These are phyloP conservation scores for Osmerus mordax DNA, from an alignment of 2,113 vertebrate genomes.

Conservation along the genomic window DNA sequence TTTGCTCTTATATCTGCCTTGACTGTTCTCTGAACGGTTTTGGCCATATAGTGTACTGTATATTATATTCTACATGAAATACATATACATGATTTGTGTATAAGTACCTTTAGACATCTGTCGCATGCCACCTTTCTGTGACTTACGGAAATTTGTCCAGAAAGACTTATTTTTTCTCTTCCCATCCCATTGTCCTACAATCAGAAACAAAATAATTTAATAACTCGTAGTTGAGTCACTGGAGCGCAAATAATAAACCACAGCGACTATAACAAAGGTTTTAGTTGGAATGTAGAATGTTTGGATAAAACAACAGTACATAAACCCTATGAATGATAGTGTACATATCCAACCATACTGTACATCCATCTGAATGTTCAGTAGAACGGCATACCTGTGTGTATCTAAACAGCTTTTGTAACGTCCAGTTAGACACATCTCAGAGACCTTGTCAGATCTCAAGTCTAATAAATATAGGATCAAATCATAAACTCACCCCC, in stretches of 20 bases:
- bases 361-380: no score
- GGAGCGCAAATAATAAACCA: background rate
- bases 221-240: background rate
- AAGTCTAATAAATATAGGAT: background rate
- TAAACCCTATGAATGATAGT: no score
- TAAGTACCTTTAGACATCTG: constrained; percentile 88
- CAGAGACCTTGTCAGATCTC: background rate
- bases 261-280: background rate
- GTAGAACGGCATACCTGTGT: no score
- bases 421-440: no score
- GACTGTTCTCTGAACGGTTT: no score
- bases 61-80: no score
- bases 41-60: no score
- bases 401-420: background rate
- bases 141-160: constrained; percentile 93
- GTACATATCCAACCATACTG: no score
- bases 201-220: background rate
- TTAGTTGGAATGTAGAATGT: no score
- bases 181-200: constrained; percentile 84
- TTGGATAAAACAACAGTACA: background rate
- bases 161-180: constrained; percentile 96
- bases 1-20: no score
- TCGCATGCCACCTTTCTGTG: constrained; percentile 82
- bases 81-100: background rate
- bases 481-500: constrained; percentile 78